phyloP scores from a whole-genome alignment of 2,888 invertebrate genomes.

The Orchestes rusci region DNA sequence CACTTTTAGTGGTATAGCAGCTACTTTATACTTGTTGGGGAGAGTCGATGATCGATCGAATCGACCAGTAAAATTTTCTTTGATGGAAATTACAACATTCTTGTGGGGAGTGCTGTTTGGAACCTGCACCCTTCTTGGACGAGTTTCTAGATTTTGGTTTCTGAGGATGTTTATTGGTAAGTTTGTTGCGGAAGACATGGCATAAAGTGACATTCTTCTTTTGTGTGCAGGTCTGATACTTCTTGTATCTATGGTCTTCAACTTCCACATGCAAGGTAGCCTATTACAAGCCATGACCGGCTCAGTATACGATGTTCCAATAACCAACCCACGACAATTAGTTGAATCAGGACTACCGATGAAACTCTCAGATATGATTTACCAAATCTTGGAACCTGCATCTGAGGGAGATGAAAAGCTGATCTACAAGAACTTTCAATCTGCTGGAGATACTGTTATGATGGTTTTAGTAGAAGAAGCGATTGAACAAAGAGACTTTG shows the following conservation, averaged over 20 bases:
- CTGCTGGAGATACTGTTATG: not conserved
- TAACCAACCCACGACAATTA: slow-evolving; percentile 2
- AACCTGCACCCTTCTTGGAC: too few species aligned
- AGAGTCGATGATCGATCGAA: too few species aligned
- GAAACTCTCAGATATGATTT: slow-evolving; percentile 1
- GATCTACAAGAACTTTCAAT: not conserved
- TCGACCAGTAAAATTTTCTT: too few species aligned
- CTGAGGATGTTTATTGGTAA: not conserved
- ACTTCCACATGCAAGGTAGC: slow-evolving; percentile 6
- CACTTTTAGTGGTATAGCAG: too few species aligned
- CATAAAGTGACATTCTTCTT: too few species aligned
- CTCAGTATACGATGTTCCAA: slow-evolving; percentile 9
- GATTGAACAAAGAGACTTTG: not conserved
- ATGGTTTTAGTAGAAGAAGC: not conserved
- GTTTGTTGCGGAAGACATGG: not conserved
- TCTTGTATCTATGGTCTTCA: not conserved
- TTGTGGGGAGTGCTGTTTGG: too few species aligned
- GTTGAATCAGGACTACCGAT: slow-evolving; percentile 7
- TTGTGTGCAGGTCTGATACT: slow-evolving; percentile 5
- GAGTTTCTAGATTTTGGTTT: not conserved
- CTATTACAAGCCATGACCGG: slow-evolving; percentile 6
- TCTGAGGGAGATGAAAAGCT: not conserved
- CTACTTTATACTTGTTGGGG: too few species aligned
- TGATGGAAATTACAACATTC: too few species aligned
- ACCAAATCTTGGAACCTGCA: not conserved